Percentiles rank a stretch among this genome's conserved stretches.
phyloP scores from a whole-genome alignment of 2,797 vertebrate genomes.

The Poliocrania exsul region DNA sequence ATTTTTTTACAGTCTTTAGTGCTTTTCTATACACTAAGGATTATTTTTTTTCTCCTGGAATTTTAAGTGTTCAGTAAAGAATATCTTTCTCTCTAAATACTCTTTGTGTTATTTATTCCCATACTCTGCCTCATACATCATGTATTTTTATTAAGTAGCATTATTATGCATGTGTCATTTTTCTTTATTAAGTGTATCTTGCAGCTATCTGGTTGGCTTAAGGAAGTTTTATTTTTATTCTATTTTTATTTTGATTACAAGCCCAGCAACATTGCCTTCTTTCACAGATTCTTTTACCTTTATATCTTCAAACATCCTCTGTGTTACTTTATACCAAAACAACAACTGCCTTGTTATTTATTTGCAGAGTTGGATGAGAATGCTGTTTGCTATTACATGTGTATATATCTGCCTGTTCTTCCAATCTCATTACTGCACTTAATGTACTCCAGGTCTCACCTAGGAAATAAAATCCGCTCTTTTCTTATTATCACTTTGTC shows the following conservation, averaged over 20 bases:
- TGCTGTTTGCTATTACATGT: neutral
- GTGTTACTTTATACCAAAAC: neutral
- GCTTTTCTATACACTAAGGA: neutral
- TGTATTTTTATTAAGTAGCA: neutral
- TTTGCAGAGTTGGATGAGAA: neutral
- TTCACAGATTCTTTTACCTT: neutral
- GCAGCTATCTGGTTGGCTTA: neutral
- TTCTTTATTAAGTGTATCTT: neutral
- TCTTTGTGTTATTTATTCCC: neutral
- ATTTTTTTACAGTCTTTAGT: neutral
- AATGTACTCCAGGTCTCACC: conserved; percentile 10
- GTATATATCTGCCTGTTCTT: neutral
- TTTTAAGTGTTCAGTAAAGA: neutral
- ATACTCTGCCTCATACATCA: neutral
- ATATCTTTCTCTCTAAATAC: neutral
- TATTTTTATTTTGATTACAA: neutral
- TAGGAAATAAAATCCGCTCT: conserved; percentile 31
- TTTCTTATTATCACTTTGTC: conserved; percentile 25
- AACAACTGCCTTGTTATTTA: neutral
- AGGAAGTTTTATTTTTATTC: neutral
- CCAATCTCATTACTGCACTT: neutral
- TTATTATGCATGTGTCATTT: neutral
- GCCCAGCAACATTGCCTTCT: neutral
- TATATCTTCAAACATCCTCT: neutral
- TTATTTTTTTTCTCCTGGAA: neutral